Evolutionary conservation across 2,113 vertebrate genomes (phyloP), one percentile per base, ranked within the genome.

Genomic region (Salminus brasiliensis): DNA sequence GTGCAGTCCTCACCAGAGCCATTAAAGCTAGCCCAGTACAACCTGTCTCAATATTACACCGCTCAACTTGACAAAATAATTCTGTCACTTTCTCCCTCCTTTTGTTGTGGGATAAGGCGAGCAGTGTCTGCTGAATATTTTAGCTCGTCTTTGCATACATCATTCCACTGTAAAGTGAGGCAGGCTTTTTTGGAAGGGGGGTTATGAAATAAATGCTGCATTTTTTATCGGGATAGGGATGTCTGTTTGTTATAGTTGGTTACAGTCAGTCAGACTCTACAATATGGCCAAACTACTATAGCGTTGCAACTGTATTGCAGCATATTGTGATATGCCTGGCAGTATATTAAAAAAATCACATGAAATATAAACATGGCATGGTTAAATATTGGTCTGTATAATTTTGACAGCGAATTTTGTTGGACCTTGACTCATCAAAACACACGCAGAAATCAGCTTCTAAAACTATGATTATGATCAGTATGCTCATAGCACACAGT

Each of bases 21-120:
- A 86, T 78, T 85, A 84, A 77, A 84, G 74, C 71, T 75, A 80
- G 81, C 84, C 85, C 80, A 76, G 74, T 74, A 70, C 79, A 83
- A 83, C 82, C 82, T 81, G 84, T 85, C 86, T 84, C 82, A 72
- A 80, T 82, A 87, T 87, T 87, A 86, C 74, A 77, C 63, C 62
- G 16, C 84, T 84, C 82, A 80, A 72, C 84, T 85, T 87, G 86
- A 87, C 86, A 87, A 87, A 87, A 87, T 87, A 84, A 86, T 86
- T 84, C 75, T 81, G 82, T 70, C 81, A 76, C 72, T 83, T 79
- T 36, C 60, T 68, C 65, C 75, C 52, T 49, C 69, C 80, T 73
- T 72, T 77, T 62, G 80, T 83, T 67, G 47, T 73, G 81, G 71
- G 78, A 81, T 76, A 73, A 75, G 84, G 63, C 47, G 79, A 72